Base-by-base conservation (phyloP, 2,113 vertebrate genomes). In the Pseudonaja textilis region DNA sequence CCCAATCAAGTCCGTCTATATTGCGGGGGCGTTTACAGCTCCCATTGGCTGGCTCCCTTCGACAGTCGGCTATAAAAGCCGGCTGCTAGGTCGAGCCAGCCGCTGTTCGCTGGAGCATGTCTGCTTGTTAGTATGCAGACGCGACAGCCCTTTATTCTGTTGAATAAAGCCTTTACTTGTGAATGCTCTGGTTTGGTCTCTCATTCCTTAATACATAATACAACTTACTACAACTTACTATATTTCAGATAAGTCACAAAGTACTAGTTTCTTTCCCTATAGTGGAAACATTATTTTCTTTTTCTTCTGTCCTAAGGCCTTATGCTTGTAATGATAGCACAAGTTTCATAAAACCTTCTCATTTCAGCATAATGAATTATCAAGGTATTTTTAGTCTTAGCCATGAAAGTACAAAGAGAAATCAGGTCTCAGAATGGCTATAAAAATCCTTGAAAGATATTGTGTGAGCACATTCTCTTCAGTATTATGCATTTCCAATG, bases 401-500 rank as follows among this genome's bases (percentile, higher is more conserved):
- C 45, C 45, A 61, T 61, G n/a, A 89, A 56, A 50, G 29, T 93
- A 34, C 34, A 64, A 87, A 87, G 54, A 87, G 56, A 90, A 90
- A 61, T 87, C 57, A 93, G 86, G 50, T 69, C n/a, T 87, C 34
- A 64, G n/a, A 55, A 90, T 90, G 85, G 85, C 16, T 93, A 23
- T 90, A 93, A 93, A 90, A 59, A 50, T 56, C 47, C 20, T 18
- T 69, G 85, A 25, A 52, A 90, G 25, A 69, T 45, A 87, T 88
- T 90, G 50, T 90, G 45, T 39, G 29, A 90, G n/a, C n/a, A 64
- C 23, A 90, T 87, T 89, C 69, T 81, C 16, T 20, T 61, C 23
- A 52, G 39, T 52, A 22, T 90, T 61, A 93, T 55, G 89, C 50
- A 42, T 90, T 87, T 93, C n/a, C 56, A 90, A 45, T 90, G 74